Conservation (phyloP, 2,888 invertebrate species). For the Fragum fragum region DNA sequence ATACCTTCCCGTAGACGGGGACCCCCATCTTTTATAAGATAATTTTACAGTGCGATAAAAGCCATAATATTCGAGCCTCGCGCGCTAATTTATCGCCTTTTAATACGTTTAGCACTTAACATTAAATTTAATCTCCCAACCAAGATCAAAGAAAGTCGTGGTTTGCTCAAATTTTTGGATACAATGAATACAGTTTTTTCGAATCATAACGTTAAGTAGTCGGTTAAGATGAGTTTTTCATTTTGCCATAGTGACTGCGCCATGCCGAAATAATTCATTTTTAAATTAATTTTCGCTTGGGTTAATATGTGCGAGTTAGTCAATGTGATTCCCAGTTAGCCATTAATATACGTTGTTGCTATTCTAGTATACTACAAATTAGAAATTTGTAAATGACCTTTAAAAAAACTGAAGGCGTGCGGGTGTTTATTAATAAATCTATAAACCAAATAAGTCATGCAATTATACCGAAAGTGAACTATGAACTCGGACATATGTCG, state of each 20-base stretch:
- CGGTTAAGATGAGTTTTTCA: neutral
- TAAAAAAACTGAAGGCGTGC: no score
- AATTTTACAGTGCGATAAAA: constrained; percentile 12
- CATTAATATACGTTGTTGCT: no score
- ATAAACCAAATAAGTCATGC: no score
- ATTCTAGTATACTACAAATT: no score
- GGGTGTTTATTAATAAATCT: no score
- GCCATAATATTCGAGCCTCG: constrained; percentile 26
- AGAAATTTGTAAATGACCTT: no score
- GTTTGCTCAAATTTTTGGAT: neutral
- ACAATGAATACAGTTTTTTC: constrained; percentile 25
- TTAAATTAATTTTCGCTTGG: no score
- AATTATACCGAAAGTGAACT: no score
- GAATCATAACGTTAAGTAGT: constrained; percentile 25
- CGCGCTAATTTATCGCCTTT: constrained; percentile 24
- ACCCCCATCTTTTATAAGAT: neutral
- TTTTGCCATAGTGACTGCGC: neutral
- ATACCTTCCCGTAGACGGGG: no score
- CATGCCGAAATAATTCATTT: neutral
- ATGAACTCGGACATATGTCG: no score
- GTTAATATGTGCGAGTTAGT: no score
- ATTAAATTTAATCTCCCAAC: constrained; percentile 26
- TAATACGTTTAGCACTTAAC: constrained; percentile 24
- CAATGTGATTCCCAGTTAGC: no score
- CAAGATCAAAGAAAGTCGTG: constrained; percentile 10